A percentile compares a stretch with the other conserved stretches of the same genome.
These are phyloP conservation scores for Hydrolagus colliei DNA, from an alignment of 2,797 vertebrate species.

Conservation along the genomic window DNA sequence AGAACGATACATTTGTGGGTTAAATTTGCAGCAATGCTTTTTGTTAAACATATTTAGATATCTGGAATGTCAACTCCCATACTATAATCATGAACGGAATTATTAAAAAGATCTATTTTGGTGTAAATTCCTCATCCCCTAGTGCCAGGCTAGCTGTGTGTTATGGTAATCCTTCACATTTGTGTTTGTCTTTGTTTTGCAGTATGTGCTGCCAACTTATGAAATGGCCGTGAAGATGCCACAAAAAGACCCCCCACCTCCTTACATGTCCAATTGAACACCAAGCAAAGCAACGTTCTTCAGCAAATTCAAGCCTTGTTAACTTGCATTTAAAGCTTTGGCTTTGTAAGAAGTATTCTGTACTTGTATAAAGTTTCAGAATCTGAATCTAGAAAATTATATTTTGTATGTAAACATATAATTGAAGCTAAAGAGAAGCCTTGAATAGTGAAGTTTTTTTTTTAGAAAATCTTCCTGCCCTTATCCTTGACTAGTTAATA, in stretches of 20 bases:
- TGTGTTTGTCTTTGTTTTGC: slow-evolving; percentile 36
- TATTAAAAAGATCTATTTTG: background rate
- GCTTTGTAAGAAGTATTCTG: slow-evolving; percentile 21
- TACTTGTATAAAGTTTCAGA: slow-evolving; percentile 12
- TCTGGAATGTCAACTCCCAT: background rate
- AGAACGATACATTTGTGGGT: too few relatives aligned
- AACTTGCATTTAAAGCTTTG: slow-evolving; percentile 24
- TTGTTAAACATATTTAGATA: background rate
- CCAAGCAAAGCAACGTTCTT: slow-evolving; percentile 10
- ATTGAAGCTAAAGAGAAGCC: slow-evolving; percentile 13
- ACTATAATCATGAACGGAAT: background rate
- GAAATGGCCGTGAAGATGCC: slow-evolving; percentile 99
- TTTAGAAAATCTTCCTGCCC: background rate
- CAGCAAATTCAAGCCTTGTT: background rate
- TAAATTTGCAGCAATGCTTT: too few relatives aligned
- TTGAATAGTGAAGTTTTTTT: slow-evolving; percentile 15
- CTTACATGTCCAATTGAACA: slow-evolving; percentile 84
- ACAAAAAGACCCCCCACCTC: slow-evolving; percentile 89
- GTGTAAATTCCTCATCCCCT: background rate
- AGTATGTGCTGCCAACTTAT: slow-evolving; percentile 95
- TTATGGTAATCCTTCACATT: background rate
- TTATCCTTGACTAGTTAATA: background rate
- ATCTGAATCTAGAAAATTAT: slow-evolving; percentile 15
- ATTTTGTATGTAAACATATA: slow-evolving; percentile 23
- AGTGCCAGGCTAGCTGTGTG: background rate